Evolutionary conservation across 2,113 vertebrate species (phyloP).

Genomic region (Siphamia tubifer): DNA sequence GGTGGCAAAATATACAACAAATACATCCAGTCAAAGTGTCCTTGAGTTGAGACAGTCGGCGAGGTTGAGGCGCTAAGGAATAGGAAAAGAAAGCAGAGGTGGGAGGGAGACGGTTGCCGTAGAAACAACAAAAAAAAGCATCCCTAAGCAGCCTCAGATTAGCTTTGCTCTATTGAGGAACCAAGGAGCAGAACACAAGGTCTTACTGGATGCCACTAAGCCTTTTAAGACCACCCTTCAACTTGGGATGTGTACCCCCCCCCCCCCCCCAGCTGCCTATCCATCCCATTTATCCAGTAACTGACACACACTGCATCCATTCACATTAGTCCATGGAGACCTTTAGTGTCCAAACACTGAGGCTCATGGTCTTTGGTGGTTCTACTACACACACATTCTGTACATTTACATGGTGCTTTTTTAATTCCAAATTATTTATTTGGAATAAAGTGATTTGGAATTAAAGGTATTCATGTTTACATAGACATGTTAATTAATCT

Average conservation of each 20-base stretch:
- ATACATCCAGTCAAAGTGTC: constrained; percentile 33
- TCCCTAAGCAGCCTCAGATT: constrained; percentile 58
- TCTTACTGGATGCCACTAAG: constrained; percentile 60
- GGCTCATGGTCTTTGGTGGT: constrained; percentile 15
- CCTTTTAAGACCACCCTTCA: constrained; percentile 59
- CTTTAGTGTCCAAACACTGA: constrained; percentile 9
- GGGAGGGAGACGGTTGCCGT: constrained; percentile 3
- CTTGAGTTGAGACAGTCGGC: constrained; percentile 44
- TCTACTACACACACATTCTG: constrained; percentile 1
- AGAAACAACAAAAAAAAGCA: constrained; percentile 24
- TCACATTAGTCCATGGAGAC: constrained; percentile 57
- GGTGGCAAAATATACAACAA: constrained; percentile 11
- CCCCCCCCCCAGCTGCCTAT: too few species aligned
- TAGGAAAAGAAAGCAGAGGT: neutral
- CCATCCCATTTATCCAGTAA: constrained; percentile 52
- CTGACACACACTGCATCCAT: constrained; percentile 56
- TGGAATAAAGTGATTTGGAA: too few species aligned
- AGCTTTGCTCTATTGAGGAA: constrained; percentile 72
- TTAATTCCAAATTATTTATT: too few species aligned
- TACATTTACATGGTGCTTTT: too few species aligned
- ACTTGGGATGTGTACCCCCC: constrained; percentile 13
- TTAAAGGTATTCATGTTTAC: too few species aligned
- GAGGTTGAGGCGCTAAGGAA: neutral
- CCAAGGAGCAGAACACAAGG: constrained; percentile 68
- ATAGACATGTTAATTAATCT: too few species aligned